Percentiles rank a stretch among this genome's conserved stretches.
These are phyloP conservation scores for Megaleporinus macrocephalus DNA, from an alignment of 2,113 vertebrate genomes.

Conservation along the genomic window DNA sequence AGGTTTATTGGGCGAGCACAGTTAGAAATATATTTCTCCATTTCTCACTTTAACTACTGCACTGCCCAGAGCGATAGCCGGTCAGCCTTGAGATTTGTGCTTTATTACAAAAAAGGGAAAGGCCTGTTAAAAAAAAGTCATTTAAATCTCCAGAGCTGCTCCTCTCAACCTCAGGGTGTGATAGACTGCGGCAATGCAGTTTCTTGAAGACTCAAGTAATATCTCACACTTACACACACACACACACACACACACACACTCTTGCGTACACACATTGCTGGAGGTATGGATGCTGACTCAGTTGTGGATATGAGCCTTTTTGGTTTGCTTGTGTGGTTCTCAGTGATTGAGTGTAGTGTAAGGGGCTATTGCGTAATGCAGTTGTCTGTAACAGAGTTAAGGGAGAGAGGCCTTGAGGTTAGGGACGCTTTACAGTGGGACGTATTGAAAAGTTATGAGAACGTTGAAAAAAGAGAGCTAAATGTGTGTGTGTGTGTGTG, in stretches of 20 bases:
- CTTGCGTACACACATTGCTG: background rate
- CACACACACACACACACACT: conserved; percentile 24
- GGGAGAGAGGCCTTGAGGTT: background rate
- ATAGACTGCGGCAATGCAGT: conserved; percentile 7
- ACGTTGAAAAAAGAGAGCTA: background rate
- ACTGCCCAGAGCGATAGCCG: conserved; percentile 44
- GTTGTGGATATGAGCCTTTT: conserved; percentile 8
- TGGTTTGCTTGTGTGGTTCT: background rate
- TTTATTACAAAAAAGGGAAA: conserved; percentile 49
- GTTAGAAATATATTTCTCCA: conserved; percentile 61
- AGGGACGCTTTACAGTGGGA: background rate
- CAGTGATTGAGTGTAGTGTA: background rate
- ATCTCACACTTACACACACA: conserved; percentile 32
- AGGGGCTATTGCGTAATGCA: background rate
- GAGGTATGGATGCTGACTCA: conserved; percentile 16
- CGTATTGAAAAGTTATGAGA: conserved; percentile 5
- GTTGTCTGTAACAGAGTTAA: conserved; percentile 11
- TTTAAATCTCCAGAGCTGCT: conserved; percentile 31
- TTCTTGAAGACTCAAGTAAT: conserved; percentile 6
- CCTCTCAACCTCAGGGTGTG: background rate
- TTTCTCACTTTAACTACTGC: conserved; percentile 64
- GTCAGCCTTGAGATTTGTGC: conserved; percentile 51
- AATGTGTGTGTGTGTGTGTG: no score
- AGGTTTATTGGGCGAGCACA: conserved; percentile 59
- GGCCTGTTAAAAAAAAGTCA: conserved; percentile 29